These are phyloP conservation scores for Micromesistius poutassou DNA, from an alignment of 2,797 vertebrate species.

Conservation along the genomic window DNA sequence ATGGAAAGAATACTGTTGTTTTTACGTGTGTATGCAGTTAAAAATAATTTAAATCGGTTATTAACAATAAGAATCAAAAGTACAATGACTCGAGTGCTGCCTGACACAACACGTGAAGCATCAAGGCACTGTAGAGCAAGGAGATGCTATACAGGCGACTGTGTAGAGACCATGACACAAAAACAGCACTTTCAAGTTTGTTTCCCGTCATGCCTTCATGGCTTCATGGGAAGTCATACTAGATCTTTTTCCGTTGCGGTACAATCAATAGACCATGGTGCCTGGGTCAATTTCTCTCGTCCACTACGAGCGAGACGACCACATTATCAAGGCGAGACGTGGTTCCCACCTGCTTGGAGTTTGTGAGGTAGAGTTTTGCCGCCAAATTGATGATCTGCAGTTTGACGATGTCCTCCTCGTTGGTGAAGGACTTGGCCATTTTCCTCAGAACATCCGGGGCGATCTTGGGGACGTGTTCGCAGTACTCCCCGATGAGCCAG, in stretches of 20 bases:
- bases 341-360: conserved; percentile 90
- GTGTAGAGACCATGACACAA: background rate
- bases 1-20: background rate
- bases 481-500: conserved; percentile 98
- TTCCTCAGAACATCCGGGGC: conserved; percentile 94
- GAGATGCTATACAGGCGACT: background rate
- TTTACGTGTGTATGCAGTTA: background rate
- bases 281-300: background rate
- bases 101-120: background rate
- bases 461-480: conserved; percentile 94
- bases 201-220: too few relatives aligned
- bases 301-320: background rate
- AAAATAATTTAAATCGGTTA: background rate
- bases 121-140: background rate
- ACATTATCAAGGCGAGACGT: background rate
- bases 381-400: conserved; percentile 95
- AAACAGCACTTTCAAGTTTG: background rate
- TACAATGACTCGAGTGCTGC: background rate
- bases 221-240: background rate
- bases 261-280: background rate
- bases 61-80: background rate
- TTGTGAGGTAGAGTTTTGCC: conserved; percentile 96
- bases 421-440: conserved; percentile 97
- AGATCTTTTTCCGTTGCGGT: too few relatives aligned
- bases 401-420: conserved; percentile 96